These are phyloP conservation scores for Potamarius usumacintae DNA, from an alignment of 2,113 vertebrate genomes.

Conservation along the genomic window DNA sequence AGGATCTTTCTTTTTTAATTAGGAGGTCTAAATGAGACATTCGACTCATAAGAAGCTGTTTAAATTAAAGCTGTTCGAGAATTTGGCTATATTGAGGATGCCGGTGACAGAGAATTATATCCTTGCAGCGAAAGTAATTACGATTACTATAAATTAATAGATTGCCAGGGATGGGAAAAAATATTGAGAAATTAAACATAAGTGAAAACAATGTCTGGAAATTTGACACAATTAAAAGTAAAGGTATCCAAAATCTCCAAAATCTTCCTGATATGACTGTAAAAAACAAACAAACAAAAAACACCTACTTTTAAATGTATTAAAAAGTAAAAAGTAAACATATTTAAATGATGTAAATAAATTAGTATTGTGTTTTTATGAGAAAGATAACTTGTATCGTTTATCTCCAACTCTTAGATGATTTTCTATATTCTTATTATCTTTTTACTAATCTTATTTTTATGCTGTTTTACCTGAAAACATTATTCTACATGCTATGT, in stretches of 20 bases:
- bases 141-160: background rate
- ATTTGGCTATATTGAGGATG: background rate
- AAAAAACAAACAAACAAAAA: background rate
- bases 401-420: background rate
- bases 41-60: constrained; percentile 4
- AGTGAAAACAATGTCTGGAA: background rate
- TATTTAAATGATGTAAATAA: background rate
- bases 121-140: background rate
- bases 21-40: constrained; percentile 20
- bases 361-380: background rate
- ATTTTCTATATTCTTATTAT: too few relatives aligned
- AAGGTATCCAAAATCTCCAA: background rate
- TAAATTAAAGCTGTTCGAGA: background rate
- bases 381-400: background rate
- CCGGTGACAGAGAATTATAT: background rate
- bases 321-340: background rate
- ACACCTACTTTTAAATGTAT: background rate
- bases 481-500: background rate
- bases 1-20: constrained; percentile 39
- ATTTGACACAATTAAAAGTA: background rate
- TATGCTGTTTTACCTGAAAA: background rate
- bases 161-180: background rate
- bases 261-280: background rate
- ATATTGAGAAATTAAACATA: background rate
- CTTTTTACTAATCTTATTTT: background rate